Percentiles rank a stretch among this genome's conserved stretches.
Evolutionary conservation across 2,797 vertebrate genomes (phyloP).

Genomic region (Microtus agrestis): DNA sequence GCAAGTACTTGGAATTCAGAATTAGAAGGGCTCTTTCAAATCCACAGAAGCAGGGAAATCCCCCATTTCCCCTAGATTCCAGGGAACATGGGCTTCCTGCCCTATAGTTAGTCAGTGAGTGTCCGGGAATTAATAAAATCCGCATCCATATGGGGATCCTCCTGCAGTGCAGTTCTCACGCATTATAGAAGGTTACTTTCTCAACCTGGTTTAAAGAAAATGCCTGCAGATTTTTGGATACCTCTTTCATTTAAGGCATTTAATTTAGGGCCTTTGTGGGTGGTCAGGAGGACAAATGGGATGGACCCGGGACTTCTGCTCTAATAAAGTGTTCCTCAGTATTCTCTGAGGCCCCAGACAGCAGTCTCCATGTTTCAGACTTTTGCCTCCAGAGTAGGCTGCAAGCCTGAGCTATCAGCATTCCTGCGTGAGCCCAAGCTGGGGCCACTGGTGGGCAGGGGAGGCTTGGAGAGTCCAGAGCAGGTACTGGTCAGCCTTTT

Average conservation of each 20-base stretch:
- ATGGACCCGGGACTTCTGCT: not conserved
- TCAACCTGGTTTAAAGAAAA: not conserved
- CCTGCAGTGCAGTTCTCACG: not conserved
- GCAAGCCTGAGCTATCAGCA: rapidly evolving
- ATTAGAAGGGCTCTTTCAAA: not conserved
- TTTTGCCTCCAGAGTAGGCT: too few relatives aligned
- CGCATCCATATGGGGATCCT: not conserved
- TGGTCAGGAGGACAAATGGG: not conserved
- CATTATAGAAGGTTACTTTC: not conserved
- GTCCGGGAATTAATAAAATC: not conserved
- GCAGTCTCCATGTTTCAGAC: rapidly evolving
- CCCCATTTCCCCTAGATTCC: not conserved
- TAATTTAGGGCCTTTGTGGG: not conserved
- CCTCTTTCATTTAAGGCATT: not conserved
- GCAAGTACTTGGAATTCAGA: not conserved
- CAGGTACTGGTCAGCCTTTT: not conserved
- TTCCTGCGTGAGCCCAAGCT: rapidly evolving
- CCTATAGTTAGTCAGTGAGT: not conserved
- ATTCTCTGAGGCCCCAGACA: not conserved
- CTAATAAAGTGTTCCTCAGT: not conserved
- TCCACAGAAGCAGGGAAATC: not conserved
- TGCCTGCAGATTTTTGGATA: not conserved
- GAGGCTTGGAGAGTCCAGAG: not conserved
- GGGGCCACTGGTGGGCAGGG: not conserved
- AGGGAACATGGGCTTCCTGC: not conserved